Conservation (phyloP, 2,113 vertebrate species). For the Platanista minor region DNA sequence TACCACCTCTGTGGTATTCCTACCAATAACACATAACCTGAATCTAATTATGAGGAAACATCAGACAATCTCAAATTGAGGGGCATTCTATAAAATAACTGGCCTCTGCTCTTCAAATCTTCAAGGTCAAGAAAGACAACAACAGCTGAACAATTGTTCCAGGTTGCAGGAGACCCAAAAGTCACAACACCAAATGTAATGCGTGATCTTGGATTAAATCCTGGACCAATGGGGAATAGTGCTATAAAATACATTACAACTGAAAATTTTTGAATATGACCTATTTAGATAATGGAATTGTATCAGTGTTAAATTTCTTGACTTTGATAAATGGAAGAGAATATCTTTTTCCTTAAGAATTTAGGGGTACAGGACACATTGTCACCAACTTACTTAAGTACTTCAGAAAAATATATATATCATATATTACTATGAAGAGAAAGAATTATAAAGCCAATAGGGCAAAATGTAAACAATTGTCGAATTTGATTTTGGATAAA, state of each 20-base stretch:
- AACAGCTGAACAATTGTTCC: neutral
- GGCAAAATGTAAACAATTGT: neutral
- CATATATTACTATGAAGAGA: neutral
- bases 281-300: neutral
- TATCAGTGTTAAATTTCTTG: neutral
- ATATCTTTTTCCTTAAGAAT: neutral
- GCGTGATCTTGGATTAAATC: neutral
- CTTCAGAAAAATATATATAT: neutral
- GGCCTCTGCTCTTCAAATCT: neutral
- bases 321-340: neutral
- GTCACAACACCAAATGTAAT: neutral
- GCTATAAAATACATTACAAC: neutral
- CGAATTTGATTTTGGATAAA: neutral
- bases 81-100: neutral
- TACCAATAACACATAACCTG: neutral
- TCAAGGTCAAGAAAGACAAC: slow-evolving; percentile 30
- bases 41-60: slow-evolving; percentile 3
- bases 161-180: neutral
- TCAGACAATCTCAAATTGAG: neutral
- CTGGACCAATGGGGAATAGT: neutral
- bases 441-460: neutral
- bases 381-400: neutral
- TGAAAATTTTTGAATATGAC: neutral
- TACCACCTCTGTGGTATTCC: neutral
- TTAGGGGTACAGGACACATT: neutral